Percentiles rank a stretch among this genome's conserved stretches.
These are phyloP conservation scores for Diplolepis rosae DNA, from an alignment of 2,888 invertebrate genomes.

Conservation along the genomic window DNA sequence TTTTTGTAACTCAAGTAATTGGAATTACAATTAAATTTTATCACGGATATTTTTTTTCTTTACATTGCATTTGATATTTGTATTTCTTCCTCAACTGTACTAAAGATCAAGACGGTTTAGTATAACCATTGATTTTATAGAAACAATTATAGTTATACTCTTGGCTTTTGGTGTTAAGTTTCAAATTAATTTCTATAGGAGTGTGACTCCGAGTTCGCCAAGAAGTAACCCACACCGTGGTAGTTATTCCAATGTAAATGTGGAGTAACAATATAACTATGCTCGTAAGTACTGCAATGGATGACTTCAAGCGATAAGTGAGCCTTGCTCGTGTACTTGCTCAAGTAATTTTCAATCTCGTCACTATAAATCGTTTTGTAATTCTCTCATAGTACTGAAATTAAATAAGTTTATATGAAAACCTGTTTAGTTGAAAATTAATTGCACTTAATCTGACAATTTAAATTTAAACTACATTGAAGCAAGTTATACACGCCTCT, in stretches of 20 bases:
- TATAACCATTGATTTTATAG: background rate
- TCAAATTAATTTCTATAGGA: conserved; percentile 42
- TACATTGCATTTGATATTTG: background rate
- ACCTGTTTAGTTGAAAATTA: too few species aligned
- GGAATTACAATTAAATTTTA: background rate
- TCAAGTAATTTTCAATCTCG: conserved; percentile 5
- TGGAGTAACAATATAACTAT: conserved; percentile 47
- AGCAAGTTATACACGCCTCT: too few species aligned
- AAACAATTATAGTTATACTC: conserved; percentile 19
- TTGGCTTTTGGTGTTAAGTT: conserved; percentile 34
- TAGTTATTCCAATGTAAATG: background rate
- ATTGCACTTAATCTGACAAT: too few species aligned
- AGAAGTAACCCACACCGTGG: background rate
- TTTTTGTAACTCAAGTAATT: background rate
- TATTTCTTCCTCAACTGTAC: background rate
- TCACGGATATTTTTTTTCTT: background rate
- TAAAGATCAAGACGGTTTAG: background rate
- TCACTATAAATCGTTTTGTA: conserved; percentile 5
- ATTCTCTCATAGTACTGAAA: background rate
- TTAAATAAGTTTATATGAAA: background rate
- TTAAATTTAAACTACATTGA: too few species aligned
- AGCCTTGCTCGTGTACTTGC: conserved; percentile 29
- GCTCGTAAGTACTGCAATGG: conserved; percentile 52
- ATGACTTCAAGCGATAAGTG: conserved; percentile 44
- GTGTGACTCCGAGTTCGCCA: conserved; percentile 29